Conservation (phyloP, 1,140 invertebrate species). For the Drosophila ercepeae region DNA sequence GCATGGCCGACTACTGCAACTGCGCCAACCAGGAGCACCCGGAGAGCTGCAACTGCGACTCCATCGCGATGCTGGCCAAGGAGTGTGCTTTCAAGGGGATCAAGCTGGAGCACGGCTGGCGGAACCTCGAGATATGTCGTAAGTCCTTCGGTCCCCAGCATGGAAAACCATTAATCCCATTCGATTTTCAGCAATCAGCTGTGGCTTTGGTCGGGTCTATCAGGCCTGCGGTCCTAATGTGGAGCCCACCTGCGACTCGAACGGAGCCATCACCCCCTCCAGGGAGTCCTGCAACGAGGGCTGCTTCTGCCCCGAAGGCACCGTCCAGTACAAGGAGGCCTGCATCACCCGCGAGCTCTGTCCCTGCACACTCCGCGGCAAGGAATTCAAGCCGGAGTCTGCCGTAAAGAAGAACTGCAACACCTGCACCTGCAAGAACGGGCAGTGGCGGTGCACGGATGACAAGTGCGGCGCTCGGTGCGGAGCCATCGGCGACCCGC, state of each 20-base stretch:
- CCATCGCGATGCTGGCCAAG: conserved; percentile 90
- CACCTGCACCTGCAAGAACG: conserved; percentile 85
- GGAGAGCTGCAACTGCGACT: conserved; percentile 89
- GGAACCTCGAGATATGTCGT: conserved; percentile 90
- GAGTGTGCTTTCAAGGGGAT: conserved; percentile 89
- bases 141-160: conserved; percentile 84
- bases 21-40: conserved; percentile 85
- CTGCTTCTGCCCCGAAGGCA: conserved; percentile 92
- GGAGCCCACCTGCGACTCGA: conserved; percentile 85
- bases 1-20: conserved; percentile 91
- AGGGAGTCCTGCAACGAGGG: conserved; percentile 90
- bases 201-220: conserved; percentile 88
- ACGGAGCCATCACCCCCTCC: conserved; percentile 57
- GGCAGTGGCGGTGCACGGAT: conserved; percentile 92
- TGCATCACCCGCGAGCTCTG: conserved; percentile 90
- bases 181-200: conserved; percentile 86
- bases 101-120: conserved; percentile 88
- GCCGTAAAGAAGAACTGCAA: conserved; percentile 92
- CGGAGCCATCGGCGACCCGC: conserved; percentile 93
- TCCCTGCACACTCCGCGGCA: conserved; percentile 91
- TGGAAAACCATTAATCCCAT: neutral
- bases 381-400: conserved; percentile 89
- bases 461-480: conserved; percentile 90
- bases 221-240: conserved; percentile 87
- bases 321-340: conserved; percentile 88